Conservation (phyloP, 2,888 invertebrate species). For the Oasisia sp. region DNA sequence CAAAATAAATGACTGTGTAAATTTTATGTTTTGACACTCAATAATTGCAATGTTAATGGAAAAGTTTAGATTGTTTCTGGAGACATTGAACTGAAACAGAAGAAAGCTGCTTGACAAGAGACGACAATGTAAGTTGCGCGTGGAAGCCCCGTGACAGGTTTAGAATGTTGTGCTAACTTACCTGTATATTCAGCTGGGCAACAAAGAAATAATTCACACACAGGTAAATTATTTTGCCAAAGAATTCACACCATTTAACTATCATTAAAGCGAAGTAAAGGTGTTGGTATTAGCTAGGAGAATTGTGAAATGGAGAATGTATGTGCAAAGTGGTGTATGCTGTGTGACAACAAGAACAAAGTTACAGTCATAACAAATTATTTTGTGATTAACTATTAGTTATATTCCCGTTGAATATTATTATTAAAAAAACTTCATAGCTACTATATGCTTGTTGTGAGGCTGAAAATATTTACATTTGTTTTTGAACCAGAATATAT, state of each 20-base stretch:
- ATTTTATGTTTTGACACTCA: no score
- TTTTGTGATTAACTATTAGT: not conserved
- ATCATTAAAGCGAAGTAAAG: not conserved
- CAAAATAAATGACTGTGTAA: not conserved
- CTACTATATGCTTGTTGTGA: not conserved
- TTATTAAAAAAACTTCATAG: not conserved
- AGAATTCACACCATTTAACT: not conserved
- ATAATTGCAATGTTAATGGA: not conserved
- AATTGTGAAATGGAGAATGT: no score
- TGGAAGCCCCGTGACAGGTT: not conserved
- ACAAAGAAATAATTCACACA: not conserved
- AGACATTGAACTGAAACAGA: not conserved
- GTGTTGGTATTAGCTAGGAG: not conserved
- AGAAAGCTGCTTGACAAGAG: not conserved
- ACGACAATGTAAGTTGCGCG: not conserved
- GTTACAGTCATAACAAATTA: not conserved
- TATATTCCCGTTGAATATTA: not conserved
- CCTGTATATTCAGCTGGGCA: conserved; percentile 7
- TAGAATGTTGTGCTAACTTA: not conserved
- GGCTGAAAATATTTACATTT: not conserved
- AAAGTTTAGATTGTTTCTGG: not conserved
- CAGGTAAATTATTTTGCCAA: not conserved
- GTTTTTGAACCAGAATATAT: not conserved
- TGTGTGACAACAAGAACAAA: not conserved
- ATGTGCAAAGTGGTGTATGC: not conserved